Percentiles rank a stretch among this genome's conserved stretches.
These are phyloP conservation scores for Unio pictorum DNA, from an alignment of 2,888 invertebrate species.

Conservation along the genomic window DNA sequence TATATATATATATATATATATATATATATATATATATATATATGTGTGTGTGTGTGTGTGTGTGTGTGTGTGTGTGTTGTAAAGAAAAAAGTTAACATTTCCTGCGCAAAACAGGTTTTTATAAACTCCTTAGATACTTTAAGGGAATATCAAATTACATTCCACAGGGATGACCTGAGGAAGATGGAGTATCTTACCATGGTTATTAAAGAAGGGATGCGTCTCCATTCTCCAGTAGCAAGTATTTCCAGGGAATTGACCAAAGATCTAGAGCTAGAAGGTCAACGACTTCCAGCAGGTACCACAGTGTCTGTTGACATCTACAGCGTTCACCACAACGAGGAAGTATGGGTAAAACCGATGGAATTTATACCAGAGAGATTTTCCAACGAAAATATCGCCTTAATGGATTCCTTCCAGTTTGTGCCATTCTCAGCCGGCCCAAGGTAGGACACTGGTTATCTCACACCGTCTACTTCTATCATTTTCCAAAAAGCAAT, in stretches of 20 bases:
- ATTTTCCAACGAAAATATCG: conserved; percentile 41
- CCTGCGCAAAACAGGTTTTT: not conserved
- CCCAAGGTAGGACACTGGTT: conserved; percentile 34
- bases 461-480: too few relatives aligned
- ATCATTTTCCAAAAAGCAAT: too few relatives aligned
- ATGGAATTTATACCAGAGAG: conserved; percentile 40
- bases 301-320: conserved; percentile 37
- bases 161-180: conserved; percentile 51
- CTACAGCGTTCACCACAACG: conserved; percentile 54
- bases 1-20: too few relatives aligned
- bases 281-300: conserved; percentile 36
- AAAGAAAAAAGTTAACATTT: not conserved
- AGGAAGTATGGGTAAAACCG: conserved; percentile 40
- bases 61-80: not conserved
- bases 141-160: not conserved
- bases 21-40: too few relatives aligned
- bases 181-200: conserved; percentile 52
- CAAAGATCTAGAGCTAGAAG: conserved; percentile 51
- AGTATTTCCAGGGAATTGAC: conserved; percentile 49
- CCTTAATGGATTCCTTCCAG: conserved; percentile 36
- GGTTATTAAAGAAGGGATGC: conserved; percentile 62
- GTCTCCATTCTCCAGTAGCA: conserved; percentile 58
- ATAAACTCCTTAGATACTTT: not conserved
- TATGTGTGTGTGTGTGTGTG: not conserved
- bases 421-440: conserved; percentile 58